Percentiles rank a stretch among this genome's conserved stretches.
phyloP scores from a whole-genome alignment of 2,888 invertebrate species.

The Microplitis deprimator region DNA sequence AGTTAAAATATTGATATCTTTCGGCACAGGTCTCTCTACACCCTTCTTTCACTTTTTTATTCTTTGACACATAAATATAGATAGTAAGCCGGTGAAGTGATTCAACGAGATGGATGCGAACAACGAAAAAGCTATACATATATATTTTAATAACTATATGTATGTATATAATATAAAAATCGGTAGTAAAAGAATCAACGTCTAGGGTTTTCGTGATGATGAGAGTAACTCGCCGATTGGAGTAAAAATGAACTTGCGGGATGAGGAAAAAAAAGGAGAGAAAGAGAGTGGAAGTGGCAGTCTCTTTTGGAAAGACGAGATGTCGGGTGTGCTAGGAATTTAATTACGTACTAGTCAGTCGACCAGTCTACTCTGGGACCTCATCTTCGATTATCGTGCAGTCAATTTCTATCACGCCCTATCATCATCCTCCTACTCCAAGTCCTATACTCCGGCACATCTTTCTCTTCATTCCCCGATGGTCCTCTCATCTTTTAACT shows the following conservation, averaged over 20 bases:
- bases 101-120: constrained; percentile 8
- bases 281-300: constrained; percentile 4
- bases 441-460: background rate
- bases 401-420: constrained; percentile 40
- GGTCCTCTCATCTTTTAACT: constrained; percentile 26
- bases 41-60: background rate
- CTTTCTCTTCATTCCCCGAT: constrained; percentile 30
- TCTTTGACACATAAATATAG: constrained; percentile 6
- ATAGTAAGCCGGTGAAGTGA: background rate
- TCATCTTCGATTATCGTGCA: constrained; percentile 50
- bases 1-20: constrained; percentile 61
- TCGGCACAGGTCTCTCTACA: constrained; percentile 23
- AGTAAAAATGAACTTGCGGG: background rate
- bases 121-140: constrained; percentile 16
- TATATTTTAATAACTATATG: too few species aligned
- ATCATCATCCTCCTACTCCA: constrained; percentile 3
- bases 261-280: background rate
- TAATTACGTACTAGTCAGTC: constrained; percentile 55
- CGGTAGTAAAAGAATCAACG: constrained; percentile 14
- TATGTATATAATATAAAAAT: constrained; percentile 31
- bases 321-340: constrained; percentile 55
- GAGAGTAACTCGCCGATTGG: constrained; percentile 25
- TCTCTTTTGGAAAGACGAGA: constrained; percentile 42
- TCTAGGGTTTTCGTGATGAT: constrained; percentile 20
- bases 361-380: constrained; percentile 40